Evolutionary conservation across 2,888 invertebrate genomes (phyloP).

Genomic region (Didymodactylos carnosus): DNA sequence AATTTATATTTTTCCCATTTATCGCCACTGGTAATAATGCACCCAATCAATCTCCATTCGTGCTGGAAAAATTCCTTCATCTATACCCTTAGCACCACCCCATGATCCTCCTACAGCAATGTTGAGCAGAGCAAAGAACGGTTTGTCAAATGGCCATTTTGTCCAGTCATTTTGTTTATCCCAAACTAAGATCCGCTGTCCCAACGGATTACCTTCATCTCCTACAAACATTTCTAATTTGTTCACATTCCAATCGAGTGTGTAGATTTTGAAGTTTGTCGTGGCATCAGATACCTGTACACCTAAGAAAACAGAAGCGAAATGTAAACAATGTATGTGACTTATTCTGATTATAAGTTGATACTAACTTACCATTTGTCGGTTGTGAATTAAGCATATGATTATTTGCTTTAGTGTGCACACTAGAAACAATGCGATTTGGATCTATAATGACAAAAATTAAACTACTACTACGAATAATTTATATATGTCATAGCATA

Average conservation of each 20-base stretch:
- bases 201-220: not conserved
- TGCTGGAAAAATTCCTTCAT: not conserved
- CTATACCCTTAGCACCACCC: not conserved
- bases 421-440: not conserved
- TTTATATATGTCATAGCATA: no score
- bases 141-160: slow-evolving; percentile 1
- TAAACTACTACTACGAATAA: no score
- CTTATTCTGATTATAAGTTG: no score
- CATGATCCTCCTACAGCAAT: slow-evolving; percentile 6
- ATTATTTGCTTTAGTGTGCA: slow-evolving; percentile 3
- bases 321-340: no score
- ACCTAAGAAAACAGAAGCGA: no score
- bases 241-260: not conserved
- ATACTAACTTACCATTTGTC: not conserved
- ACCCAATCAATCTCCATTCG: not conserved
- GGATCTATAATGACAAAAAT: no score
- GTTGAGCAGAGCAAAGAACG: slow-evolving; percentile 3
- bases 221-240: not conserved
- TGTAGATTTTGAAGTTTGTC: not conserved
- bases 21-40: not conserved
- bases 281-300: not conserved
- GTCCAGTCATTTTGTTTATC: not conserved
- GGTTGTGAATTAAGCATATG: not conserved
- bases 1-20: not conserved
- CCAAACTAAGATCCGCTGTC: not conserved